A percentile compares a stretch with the other conserved stretches of the same genome.
phyloP scores from a whole-genome alignment of 2,113 vertebrate genomes.

The Glareola pratincola region DNA sequence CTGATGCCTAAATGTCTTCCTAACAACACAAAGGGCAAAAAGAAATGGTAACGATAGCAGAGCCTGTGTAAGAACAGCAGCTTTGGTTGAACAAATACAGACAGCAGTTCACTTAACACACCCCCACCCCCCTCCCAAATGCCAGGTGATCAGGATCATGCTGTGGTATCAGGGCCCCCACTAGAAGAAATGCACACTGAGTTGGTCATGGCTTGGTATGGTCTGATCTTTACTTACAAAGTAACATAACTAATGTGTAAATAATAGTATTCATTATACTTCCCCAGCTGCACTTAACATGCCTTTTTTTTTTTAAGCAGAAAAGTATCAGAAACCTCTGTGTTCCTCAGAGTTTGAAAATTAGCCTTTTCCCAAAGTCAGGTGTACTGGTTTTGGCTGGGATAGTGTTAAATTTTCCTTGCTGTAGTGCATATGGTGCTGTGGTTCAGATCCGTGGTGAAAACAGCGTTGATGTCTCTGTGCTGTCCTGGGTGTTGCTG shows the following conservation, averaged over 20 bases:
- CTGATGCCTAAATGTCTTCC: too few species aligned
- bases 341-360: not conserved
- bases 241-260: fast-evolving
- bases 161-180: not conserved
- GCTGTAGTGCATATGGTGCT: not conserved
- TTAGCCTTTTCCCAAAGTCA: fast-evolving
- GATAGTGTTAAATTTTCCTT: not conserved
- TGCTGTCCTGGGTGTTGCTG: not conserved
- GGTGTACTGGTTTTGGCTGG: not conserved
- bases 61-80: not conserved
- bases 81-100: too few species aligned
- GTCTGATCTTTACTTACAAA: too few species aligned
- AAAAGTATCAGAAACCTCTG: not conserved
- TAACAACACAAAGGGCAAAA: too few species aligned
- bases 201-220: not conserved
- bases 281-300: not conserved
- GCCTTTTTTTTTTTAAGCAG: not conserved
- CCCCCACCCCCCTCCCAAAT: fast-evolving
- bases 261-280: fast-evolving
- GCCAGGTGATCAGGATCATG: not conserved
- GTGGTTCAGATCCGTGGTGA: not conserved
- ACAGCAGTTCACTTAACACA: not conserved
- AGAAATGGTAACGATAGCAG: fast-evolving
- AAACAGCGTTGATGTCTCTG: fast-evolving
- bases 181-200: fast-evolving